These are phyloP conservation scores for Colostygia pectinataria DNA, from an alignment of 2,888 invertebrate genomes.

Conservation along the genomic window DNA sequence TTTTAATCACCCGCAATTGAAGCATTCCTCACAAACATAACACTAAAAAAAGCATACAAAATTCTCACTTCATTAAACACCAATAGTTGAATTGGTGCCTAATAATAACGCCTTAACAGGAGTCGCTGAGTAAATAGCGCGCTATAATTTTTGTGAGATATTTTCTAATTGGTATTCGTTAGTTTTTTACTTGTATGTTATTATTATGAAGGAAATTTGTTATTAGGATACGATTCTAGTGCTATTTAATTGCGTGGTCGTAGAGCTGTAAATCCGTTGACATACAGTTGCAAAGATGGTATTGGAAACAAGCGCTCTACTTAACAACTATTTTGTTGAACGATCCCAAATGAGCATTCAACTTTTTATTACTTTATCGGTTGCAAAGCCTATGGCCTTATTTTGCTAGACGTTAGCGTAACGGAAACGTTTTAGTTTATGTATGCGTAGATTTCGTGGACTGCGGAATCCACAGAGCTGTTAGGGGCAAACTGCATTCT, in stretches of 20 bases:
- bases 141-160: slow-evolving; percentile 16
- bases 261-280: not conserved
- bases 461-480: too few species aligned
- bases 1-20: slow-evolving; percentile 47
- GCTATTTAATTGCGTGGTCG: not conserved
- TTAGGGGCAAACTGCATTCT: too few species aligned
- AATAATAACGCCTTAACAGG: slow-evolving; percentile 11
- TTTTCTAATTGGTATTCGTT: slow-evolving; percentile 26
- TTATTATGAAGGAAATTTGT: slow-evolving; percentile 7
- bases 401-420: too few species aligned
- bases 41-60: slow-evolving; percentile 29
- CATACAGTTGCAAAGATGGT: not conserved
- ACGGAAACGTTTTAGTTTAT: too few species aligned
- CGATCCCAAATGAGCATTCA: not conserved
- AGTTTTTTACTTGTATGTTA: slow-evolving; percentile 19
- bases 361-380: too few species aligned
- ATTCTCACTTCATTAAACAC: slow-evolving; percentile 38
- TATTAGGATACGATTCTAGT: not conserved
- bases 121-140: not conserved
- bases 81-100: slow-evolving; percentile 12
- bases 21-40: slow-evolving; percentile 42
- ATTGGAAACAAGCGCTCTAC: slow-evolving; percentile 1
- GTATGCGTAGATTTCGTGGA: too few species aligned
- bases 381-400: too few species aligned
- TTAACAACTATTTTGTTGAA: slow-evolving; percentile 8